These are phyloP conservation scores for Apteryx owenii DNA, from an alignment of 2,113 vertebrate genomes.

Conservation along the genomic window DNA sequence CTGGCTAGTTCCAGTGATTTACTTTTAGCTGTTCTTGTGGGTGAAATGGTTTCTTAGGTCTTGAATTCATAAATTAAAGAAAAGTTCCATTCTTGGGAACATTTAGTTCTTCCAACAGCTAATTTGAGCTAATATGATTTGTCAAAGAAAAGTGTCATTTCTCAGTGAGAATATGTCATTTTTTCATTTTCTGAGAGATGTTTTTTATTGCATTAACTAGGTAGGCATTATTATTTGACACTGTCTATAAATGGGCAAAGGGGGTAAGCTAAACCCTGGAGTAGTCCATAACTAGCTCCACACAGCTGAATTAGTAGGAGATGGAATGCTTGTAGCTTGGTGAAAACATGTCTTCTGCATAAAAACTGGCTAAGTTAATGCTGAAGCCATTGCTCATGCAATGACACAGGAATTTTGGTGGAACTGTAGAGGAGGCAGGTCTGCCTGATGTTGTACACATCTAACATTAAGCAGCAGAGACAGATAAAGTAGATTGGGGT, in stretches of 20 bases:
- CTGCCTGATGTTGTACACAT: background rate
- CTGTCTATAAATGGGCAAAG: background rate
- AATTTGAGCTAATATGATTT: background rate
- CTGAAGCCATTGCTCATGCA: background rate
- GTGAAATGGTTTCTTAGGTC: background rate
- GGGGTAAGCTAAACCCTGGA: background rate
- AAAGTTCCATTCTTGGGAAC: background rate
- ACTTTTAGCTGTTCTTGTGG: background rate
- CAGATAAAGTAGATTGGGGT: rapidly evolving
- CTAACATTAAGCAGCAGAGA: background rate
- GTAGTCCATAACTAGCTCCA: background rate
- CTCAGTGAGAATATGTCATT: background rate
- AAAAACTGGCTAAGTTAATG: background rate
- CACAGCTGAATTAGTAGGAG: background rate
- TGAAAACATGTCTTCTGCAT: background rate
- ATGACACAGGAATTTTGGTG: background rate
- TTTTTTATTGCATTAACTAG: background rate
- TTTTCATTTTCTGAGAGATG: background rate
- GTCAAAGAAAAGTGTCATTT: background rate
- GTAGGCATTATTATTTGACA: background rate
- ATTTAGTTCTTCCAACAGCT: constrained; percentile 10
- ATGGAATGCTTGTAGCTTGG: background rate
- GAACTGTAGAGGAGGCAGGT: background rate
- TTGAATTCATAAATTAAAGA: constrained; percentile 24
- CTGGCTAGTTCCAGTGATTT: background rate